Base-by-base conservation (phyloP, 2,888 invertebrate species). In the Liodrosophila aerea region DNA sequence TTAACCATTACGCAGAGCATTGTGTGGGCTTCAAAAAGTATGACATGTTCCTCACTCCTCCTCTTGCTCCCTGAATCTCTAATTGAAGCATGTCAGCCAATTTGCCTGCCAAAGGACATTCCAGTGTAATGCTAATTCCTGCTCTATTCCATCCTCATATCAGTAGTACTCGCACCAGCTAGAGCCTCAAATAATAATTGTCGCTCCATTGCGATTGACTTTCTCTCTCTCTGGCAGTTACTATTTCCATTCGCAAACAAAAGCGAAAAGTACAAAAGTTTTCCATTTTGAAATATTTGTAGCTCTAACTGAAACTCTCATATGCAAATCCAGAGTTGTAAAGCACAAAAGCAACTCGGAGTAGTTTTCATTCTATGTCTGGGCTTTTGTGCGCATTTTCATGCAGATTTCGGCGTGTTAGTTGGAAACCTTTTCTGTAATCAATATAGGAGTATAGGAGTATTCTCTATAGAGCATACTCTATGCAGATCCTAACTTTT, bases 331-430 rank as follows among this genome's bases (percentile, higher is more conserved):
- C 11, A 34, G 40, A 56, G 54, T 46, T 40, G 22, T 27, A 51
- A 51, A 47, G 39, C 16, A 40, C 40, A 61, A 7, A 51, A 18
- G 47, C 16, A 43, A 34, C 22, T 58, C 40, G 8, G 52, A 49
- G 47, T 73, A 45, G 45, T 45, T 56, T 65, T 51, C 39, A 56
- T 64, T 51, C 52, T 46, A 49, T 53, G 71, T 46, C 52, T 54
- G 58, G 45, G 64, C 73, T 80, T 77, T 83, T 80, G 76, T 83
- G 47, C 15, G 68, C 62, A 80, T 80, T 80, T 80, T 80, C 64
- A 80, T 80, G 78, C 83, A 76, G 71, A 80, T 80, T 83, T 80
- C 46, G 13, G 8, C 11, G 34, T 46, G 50, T 54, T 33, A 43
- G 61, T 80, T 83, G 52, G 39, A 60, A 62, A 75, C 75, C 65